A percentile compares a stretch with the other conserved stretches of the same genome.
phyloP scores from a whole-genome alignment of 23 tunicate species.

The Ascidia mentula region DNA sequence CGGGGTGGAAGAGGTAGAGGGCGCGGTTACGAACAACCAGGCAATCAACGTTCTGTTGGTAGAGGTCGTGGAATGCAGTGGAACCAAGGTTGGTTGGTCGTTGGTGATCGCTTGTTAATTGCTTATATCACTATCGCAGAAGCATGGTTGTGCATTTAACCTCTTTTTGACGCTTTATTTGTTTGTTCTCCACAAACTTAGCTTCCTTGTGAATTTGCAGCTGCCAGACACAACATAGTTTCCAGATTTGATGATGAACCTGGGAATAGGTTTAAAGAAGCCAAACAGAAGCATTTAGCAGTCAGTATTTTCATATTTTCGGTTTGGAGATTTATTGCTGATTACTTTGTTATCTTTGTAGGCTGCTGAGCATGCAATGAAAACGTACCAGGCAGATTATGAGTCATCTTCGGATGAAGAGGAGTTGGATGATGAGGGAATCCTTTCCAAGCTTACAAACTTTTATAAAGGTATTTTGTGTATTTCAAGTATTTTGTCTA shows the following conservation, averaged over 20 bases:
- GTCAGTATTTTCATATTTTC: not conserved
- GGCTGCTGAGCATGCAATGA: not conserved
- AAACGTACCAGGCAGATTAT: conserved; percentile 13
- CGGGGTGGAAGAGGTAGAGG: not conserved
- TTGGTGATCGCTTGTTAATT: no score
- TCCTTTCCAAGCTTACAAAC: conserved; percentile 36
- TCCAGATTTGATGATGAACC: not conserved
- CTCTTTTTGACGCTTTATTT: no score
- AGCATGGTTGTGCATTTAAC: not conserved
- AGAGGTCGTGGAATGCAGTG: not conserved
- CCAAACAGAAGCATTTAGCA: not conserved
- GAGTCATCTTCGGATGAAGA: conserved; percentile 86
- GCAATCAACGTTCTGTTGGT: not conserved
- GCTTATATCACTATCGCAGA: not conserved
- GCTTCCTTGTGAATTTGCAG: no score
- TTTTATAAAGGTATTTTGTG: conserved; percentile 49
- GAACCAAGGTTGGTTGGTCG: not conserved
- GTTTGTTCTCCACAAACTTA: no score
- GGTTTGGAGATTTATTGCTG: no score
- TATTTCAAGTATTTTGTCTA: not conserved
- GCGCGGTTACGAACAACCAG: not conserved
- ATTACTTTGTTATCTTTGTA: no score
- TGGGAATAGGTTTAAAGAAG: not conserved
- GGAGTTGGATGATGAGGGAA: conserved; percentile 53
- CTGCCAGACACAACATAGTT: not conserved